Conservation (phyloP, 2,797 vertebrate species). For the Gadopsis bispinosus region DNA sequence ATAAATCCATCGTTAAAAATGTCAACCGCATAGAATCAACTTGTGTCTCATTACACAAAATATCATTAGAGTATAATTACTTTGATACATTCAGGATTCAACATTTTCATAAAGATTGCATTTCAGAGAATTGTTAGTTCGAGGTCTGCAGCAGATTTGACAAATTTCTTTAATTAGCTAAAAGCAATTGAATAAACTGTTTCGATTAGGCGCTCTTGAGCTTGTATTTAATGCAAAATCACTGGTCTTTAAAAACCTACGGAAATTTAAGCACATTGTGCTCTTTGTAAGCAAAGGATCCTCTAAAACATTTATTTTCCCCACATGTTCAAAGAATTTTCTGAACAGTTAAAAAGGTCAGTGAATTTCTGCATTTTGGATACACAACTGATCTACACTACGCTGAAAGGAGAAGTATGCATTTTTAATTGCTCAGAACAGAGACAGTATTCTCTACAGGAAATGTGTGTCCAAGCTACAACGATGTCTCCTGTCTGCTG, state of each 20-base stretch:
- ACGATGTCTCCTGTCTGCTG: not conserved
- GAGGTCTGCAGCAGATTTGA: slow-evolving; percentile 34
- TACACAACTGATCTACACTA: slow-evolving; percentile 3
- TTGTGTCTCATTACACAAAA: slow-evolving; percentile 34
- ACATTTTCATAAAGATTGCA: slow-evolving; percentile 25
- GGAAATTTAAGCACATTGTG: not conserved
- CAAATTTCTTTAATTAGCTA: slow-evolving; percentile 55
- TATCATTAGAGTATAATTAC: slow-evolving; percentile 58
- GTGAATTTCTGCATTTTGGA: slow-evolving; percentile 7
- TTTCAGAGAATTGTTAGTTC: slow-evolving; percentile 25
- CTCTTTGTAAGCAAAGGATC: not conserved
- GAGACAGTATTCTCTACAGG: not conserved
- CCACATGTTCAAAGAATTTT: not conserved
- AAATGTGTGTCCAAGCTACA: not conserved
- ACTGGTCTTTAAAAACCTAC: slow-evolving; percentile 2
- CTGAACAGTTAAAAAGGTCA: slow-evolving; percentile 23
- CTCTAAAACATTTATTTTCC: not conserved
- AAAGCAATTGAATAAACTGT: slow-evolving; percentile 44
- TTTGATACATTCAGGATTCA: slow-evolving; percentile 34
- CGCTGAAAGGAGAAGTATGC: not conserved
- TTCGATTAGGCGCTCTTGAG: slow-evolving; percentile 9
- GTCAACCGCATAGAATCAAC: slow-evolving; percentile 3
- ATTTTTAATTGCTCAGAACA: slow-evolving; percentile 19
- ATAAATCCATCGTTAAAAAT: slow-evolving; percentile 22
- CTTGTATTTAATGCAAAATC: slow-evolving; percentile 19